Base-by-base conservation (phyloP, 2,888 invertebrate genomes). In the Drosophila diplacantha region DNA sequence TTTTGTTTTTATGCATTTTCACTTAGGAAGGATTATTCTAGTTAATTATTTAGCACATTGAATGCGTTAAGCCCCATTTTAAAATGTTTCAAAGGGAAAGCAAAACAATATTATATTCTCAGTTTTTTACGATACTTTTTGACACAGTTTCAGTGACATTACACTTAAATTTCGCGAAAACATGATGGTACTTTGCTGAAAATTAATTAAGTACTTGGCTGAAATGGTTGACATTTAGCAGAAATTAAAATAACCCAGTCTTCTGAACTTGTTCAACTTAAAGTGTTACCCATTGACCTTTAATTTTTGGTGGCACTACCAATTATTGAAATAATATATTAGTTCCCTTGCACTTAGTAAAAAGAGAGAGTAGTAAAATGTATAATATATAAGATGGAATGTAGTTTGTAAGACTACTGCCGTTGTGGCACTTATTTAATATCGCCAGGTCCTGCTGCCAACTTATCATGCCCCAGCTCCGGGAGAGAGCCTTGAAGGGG, bases 391-490 rank as follows among this genome's bases (percentile, higher is more conserved):
- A 8, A 18, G 29, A 29, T 29, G 12, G 3, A 44, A 29, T 12
- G 26, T 6, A 26, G 24, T 41, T 16, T 24, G 24, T 14, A 41
- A 5, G 22, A 11, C 22, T 14, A 20, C 38, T 20, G 14, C 20
- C 20, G 14, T 22, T 20, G 39, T 22, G 39, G 24, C 12, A 43
- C 43, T 26, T 43, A 46, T 46, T 46, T 31, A 46, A 31, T 46
- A 46, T 46, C 29, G 11, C 44, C 18, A 44, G 44, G 20, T 31
- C 44, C 29, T 31, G 44, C 44, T 29, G 44, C 29, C 18, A 29
- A 44, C 44, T 44, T 44, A 44, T 44, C 44, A 44, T 29, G 44
- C 44, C 29, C 44, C 1, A 44, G 44, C 44, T 29, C 29, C 18
- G 29, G 38, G 26, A 35, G n/a, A 24, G 44, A 31, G 18, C 44